phyloP scores from a whole-genome alignment of 2,797 vertebrate genomes.

The Mico argentatus region DNA sequence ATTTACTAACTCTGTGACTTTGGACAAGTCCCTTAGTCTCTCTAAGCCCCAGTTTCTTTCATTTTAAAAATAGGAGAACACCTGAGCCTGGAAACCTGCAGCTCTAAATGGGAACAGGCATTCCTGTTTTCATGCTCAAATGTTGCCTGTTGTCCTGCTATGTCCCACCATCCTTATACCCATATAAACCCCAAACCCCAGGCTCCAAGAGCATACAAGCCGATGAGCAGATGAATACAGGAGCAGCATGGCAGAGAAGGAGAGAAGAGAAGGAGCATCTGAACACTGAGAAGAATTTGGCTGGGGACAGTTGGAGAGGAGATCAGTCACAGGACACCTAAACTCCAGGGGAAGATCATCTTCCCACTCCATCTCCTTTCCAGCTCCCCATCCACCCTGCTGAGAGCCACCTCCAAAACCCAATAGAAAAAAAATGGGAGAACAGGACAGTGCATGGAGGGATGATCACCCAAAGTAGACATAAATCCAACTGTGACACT shows the following conservation, averaged over 20 bases:
- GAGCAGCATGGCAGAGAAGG: background rate
- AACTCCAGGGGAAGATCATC: background rate
- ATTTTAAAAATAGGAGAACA: background rate
- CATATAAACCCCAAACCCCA: background rate
- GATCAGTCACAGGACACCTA: background rate
- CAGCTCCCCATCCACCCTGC: background rate
- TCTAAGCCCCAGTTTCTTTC: background rate
- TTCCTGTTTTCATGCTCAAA: background rate
- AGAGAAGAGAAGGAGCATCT: background rate
- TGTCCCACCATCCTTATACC: background rate
- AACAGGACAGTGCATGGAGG: background rate
- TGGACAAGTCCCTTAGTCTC: background rate
- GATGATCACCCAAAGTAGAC: background rate
- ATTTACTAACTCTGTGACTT: background rate
- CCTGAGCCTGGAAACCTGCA: background rate
- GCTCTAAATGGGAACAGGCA: background rate
- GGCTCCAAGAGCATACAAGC: background rate
- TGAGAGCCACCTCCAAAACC: background rate
- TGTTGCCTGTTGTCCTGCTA: background rate
- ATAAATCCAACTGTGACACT: rapidly evolving
- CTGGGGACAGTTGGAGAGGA: background rate
- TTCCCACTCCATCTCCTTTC: background rate
- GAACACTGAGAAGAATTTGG: background rate
- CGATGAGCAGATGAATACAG: background rate
- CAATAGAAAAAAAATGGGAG: background rate